These are phyloP conservation scores for Neuroscelio doddi DNA, from an alignment of 2,888 invertebrate species.

Conservation along the genomic window DNA sequence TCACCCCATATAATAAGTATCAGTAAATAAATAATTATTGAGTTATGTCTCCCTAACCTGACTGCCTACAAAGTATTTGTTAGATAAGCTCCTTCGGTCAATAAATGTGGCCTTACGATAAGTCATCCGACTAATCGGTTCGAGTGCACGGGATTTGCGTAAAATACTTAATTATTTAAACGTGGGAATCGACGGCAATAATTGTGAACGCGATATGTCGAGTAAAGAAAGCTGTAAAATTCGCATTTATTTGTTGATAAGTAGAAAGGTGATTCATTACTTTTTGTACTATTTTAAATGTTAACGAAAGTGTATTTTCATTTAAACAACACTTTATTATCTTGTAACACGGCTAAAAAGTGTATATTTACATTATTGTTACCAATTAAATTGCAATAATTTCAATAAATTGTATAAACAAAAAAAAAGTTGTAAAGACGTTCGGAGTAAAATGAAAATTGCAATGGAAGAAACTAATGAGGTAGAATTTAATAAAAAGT, in stretches of 20 bases:
- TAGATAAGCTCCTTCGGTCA: conserved; percentile 35
- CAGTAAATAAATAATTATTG: conserved; percentile 43
- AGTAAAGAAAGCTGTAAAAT: not conserved
- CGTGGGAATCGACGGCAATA: conserved; percentile 28
- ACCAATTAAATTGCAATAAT: no score
- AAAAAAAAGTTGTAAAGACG: no score
- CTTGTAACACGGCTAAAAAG: no score
- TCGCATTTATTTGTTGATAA: not conserved
- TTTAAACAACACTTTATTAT: no score
- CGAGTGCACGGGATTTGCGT: conserved; percentile 13
- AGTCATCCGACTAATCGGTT: conserved; percentile 33
- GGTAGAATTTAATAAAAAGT: no score
- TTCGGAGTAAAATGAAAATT: no score
- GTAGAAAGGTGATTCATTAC: not conserved
- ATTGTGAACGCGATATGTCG: conserved; percentile 1
- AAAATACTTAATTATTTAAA: conserved; percentile 6
- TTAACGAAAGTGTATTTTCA: no score
- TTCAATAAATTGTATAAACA: no score
- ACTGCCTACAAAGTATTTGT: conserved; percentile 34
- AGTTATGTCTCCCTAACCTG: conserved; percentile 43
- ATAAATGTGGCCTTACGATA: conserved; percentile 17
- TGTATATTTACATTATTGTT: no score
- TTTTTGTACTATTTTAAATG: no score
- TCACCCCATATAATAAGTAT: no score
- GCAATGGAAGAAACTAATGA: no score